These are phyloP conservation scores for Falco peregrinus DNA, from an alignment of 2,797 vertebrate genomes.

Conservation along the genomic window DNA sequence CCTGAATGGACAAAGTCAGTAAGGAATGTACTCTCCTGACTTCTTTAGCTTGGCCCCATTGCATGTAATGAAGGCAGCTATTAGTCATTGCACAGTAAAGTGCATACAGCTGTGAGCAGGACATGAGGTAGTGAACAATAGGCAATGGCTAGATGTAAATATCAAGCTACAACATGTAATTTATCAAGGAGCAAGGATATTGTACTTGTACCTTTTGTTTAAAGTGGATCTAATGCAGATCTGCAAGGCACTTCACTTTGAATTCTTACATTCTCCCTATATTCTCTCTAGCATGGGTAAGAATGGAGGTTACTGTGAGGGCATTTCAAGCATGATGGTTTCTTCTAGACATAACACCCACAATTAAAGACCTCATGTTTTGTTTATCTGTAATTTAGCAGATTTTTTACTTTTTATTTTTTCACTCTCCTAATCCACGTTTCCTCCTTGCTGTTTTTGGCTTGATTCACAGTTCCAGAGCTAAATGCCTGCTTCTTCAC, in stretches of 20 bases:
- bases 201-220: neutral
- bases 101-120: neutral
- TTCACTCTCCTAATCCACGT: neutral
- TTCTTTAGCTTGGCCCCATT: slow-evolving; percentile 6
- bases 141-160: neutral
- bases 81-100: neutral
- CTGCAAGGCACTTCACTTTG: neutral
- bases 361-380: neutral
- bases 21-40: neutral
- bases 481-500: neutral
- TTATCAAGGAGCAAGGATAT: neutral
- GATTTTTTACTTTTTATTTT: neutral
- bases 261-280: neutral
- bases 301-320: neutral
- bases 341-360: neutral
- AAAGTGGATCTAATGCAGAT: neutral
- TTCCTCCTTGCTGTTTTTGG: neutral
- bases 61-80: neutral
- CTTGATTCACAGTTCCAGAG: neutral
- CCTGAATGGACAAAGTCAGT: slow-evolving; percentile 7
- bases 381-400: neutral
- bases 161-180: neutral
- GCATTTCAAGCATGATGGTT: neutral
- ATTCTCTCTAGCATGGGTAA: neutral
- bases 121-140: neutral